Conservation (phyloP, 2,888 invertebrate genomes). For the Mythimna lalbum region DNA sequence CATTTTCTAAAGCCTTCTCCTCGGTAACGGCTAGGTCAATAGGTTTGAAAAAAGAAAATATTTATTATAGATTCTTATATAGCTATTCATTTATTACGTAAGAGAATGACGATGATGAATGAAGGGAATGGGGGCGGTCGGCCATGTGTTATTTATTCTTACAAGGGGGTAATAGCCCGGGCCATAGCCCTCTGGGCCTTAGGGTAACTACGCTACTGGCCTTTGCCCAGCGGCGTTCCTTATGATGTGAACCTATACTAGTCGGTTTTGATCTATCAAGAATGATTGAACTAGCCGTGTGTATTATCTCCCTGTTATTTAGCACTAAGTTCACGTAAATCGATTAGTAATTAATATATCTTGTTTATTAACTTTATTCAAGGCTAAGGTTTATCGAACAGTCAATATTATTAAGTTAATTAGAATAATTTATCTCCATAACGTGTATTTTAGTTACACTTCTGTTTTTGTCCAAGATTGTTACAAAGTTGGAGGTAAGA, state of each 20-base stretch:
- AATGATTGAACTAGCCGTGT: not conserved
- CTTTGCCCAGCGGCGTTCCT: not conserved
- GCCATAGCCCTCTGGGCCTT: no score
- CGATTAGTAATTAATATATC: conserved; percentile 3
- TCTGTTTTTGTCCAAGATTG: not conserved
- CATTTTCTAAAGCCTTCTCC: no score
- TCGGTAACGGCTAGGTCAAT: no score
- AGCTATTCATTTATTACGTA: no score
- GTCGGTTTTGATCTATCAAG: not conserved
- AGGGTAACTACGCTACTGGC: no score
- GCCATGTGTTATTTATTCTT: no score
- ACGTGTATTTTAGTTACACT: not conserved
- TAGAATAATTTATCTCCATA: not conserved
- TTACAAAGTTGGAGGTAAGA: not conserved
- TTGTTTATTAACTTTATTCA: conserved; percentile 26
- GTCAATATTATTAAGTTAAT: conserved; percentile 10
- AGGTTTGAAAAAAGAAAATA: no score
- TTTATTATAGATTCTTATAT: no score
- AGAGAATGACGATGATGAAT: no score
- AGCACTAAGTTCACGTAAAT: not conserved
- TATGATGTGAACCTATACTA: not conserved
- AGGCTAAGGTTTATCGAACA: conserved; percentile 25
- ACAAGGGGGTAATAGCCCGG: no score
- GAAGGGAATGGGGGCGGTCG: no score
- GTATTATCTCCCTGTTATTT: conserved; percentile 2